Evolutionary conservation across 2,888 invertebrate genomes (phyloP).

Genomic region (Nomada hirtipes): DNA sequence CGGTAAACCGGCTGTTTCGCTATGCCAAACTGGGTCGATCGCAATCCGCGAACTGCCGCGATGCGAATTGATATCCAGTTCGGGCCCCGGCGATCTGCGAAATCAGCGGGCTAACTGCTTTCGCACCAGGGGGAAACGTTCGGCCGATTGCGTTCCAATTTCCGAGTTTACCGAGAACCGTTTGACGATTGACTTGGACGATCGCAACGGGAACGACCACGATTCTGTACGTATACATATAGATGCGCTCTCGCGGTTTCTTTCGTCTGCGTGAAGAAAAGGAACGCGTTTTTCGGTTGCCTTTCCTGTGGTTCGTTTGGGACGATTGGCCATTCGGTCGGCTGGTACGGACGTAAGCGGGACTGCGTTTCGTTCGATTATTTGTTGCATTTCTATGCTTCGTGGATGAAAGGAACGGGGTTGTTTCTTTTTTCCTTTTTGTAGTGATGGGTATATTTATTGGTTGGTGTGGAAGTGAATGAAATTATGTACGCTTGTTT

Average conservation of each 20-base stretch:
- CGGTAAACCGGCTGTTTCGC: neutral
- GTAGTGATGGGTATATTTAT: no score
- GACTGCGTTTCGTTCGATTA: no score
- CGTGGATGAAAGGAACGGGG: no score
- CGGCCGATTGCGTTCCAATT: constrained; percentile 45
- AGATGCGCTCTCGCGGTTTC: neutral
- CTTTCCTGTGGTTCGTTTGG: no score
- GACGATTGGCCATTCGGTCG: no score
- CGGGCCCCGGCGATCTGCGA: constrained; percentile 42
- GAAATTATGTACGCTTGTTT: no score
- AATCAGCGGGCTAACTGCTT: constrained; percentile 55
- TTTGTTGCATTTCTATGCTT: no score
- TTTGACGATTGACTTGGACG: constrained; percentile 27
- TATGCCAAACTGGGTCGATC: constrained; percentile 59
- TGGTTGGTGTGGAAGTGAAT: no score
- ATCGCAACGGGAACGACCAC: neutral
- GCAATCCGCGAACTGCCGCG: constrained; percentile 53
- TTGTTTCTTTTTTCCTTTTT: no score
- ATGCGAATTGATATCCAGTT: constrained; percentile 53
- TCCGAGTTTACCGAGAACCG: constrained; percentile 24
- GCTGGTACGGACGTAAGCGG: no score
- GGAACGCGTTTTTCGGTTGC: no score
- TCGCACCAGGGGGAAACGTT: constrained; percentile 18
- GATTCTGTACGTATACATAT: no score
- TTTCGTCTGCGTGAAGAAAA: neutral